Evolutionary conservation across 1,140 invertebrate species (phyloP).

Genomic region (Caenorhabditis inopinata): DNA sequence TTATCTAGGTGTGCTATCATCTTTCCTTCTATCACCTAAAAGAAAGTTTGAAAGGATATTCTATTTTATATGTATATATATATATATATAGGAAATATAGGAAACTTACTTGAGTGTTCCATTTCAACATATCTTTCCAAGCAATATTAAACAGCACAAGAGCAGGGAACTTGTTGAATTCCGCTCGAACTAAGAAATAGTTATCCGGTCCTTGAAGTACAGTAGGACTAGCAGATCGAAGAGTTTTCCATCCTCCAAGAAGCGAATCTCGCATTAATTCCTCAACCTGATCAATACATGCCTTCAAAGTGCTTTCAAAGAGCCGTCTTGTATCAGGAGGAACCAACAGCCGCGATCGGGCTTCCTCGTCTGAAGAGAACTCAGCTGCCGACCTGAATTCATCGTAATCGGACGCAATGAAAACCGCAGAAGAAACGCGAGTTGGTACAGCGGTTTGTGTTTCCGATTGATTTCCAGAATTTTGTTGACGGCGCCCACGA

Average conservation of each 20-base stretch:
- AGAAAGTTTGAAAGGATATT: neutral
- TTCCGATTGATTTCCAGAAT: constrained; percentile 24
- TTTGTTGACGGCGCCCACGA: constrained; percentile 1
- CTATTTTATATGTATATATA: too few species aligned
- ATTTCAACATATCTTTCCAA: constrained; percentile 20
- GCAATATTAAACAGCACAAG: constrained; percentile 4
- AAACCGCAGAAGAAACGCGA: neutral
- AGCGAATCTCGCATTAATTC: neutral
- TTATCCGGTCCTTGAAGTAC: constrained; percentile 11
- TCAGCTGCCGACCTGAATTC: neutral
- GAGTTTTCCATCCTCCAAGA: constrained; percentile 7
- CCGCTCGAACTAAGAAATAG: neutral
- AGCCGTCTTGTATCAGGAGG: neutral
- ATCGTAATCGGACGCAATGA: constrained; percentile 9
- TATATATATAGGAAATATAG: too few species aligned
- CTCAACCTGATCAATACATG: neutral
- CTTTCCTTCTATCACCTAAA: constrained; percentile 12
- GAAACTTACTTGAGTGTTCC: neutral
- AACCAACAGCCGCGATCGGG: neutral
- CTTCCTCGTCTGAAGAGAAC: constrained; percentile 20
- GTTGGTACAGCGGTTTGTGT: neutral
- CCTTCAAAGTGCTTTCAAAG: neutral
- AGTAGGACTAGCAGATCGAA: neutral
- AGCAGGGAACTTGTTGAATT: constrained; percentile 6
- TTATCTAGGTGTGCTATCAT: constrained; percentile 31